These are phyloP conservation scores for Rhopalosiphum maidis DNA, from an alignment of 1,140 invertebrate species.

Conservation along the genomic window DNA sequence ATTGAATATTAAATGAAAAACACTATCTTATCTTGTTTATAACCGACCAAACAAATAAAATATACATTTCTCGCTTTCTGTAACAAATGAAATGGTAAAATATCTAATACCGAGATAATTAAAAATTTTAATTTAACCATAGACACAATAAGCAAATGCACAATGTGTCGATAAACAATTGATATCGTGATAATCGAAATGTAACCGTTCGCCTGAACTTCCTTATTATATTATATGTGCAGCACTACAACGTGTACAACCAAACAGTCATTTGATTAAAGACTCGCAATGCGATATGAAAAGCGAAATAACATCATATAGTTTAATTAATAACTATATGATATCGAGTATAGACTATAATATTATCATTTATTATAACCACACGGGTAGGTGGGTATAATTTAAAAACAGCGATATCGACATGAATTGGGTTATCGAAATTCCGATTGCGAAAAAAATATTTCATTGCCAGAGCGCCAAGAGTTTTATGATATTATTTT, in stretches of 20 bases:
- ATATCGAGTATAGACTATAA: background rate
- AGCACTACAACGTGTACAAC: too few species aligned
- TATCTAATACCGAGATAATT: background rate
- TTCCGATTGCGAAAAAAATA: background rate
- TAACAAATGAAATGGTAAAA: background rate
- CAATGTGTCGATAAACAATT: background rate
- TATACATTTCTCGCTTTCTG: background rate
- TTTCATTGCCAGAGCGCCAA: background rate
- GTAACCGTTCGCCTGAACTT: background rate
- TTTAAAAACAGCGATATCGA: background rate
- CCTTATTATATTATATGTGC: too few species aligned
- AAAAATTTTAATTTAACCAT: background rate
- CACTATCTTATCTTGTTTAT: background rate
- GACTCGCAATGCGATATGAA: too few species aligned
- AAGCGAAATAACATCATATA: background rate
- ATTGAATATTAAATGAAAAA: background rate
- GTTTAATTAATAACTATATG: background rate
- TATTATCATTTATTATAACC: too few species aligned
- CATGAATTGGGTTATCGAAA: background rate
- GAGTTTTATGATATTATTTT: background rate
- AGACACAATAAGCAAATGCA: background rate
- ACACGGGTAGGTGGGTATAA: background rate
- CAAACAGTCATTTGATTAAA: background rate
- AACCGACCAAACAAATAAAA: background rate
- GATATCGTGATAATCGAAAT: background rate